These are phyloP conservation scores for Falco biarmicus DNA, from an alignment of 2,797 vertebrate species.

Conservation along the genomic window DNA sequence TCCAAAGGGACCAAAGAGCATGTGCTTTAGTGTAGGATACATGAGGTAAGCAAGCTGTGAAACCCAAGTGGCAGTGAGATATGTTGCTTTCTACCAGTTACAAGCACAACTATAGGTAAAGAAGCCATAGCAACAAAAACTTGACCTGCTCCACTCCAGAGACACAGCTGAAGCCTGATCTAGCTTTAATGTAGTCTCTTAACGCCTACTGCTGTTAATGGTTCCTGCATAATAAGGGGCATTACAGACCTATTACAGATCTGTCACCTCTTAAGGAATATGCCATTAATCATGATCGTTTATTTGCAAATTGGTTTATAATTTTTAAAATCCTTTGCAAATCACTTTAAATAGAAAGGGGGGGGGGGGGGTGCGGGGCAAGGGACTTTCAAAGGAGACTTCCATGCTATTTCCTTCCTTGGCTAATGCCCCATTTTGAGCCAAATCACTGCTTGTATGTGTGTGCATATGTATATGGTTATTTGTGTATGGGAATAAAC, in stretches of 20 bases:
- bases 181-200: slow-evolving; percentile 34
- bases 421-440: slow-evolving; percentile 3
- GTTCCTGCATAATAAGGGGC: slow-evolving; percentile 21
- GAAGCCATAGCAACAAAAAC: slow-evolving; percentile 49
- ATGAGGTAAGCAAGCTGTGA: neutral
- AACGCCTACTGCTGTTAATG: slow-evolving; percentile 41
- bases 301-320: slow-evolving; percentile 70
- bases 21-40: neutral
- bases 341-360: slow-evolving; percentile 43
- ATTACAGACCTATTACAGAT: slow-evolving; percentile 48
- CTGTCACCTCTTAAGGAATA: slow-evolving; percentile 53
- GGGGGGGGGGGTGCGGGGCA: neutral
- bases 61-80: neutral
- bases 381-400: slow-evolving; percentile 1
- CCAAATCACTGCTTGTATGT: neutral
- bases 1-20: neutral
- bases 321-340: slow-evolving; percentile 63
- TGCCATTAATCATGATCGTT: slow-evolving; percentile 49
- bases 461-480: neutral
- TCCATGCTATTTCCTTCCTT: neutral
- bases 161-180: slow-evolving; percentile 12
- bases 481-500: neutral
- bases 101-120: neutral
- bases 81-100: neutral
- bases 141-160: slow-evolving; percentile 24